Percentiles rank a stretch among this genome's conserved stretches.
These are phyloP conservation scores for Blera fallax DNA, from an alignment of 2,888 invertebrate genomes.

Conservation along the genomic window DNA sequence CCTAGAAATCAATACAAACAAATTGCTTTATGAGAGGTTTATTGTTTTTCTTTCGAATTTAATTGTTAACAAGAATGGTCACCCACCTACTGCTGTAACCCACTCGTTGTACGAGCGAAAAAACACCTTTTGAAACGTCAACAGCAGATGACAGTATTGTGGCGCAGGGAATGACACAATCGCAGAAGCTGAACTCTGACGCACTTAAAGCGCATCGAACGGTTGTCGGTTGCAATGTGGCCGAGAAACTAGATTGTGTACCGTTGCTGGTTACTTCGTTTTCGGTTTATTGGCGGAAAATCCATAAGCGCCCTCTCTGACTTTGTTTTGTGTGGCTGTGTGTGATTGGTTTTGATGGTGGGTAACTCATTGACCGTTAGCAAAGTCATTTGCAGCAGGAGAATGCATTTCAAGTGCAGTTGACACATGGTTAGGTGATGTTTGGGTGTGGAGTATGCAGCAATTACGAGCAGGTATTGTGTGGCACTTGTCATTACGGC, in stretches of 20 bases:
- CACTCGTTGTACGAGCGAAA: background rate
- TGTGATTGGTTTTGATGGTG: constrained; percentile 15
- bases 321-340: background rate
- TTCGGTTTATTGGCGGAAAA: constrained; percentile 23
- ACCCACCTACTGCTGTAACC: background rate
- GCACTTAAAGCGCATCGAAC: background rate
- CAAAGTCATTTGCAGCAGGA: constrained; percentile 25
- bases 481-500: constrained; percentile 17
- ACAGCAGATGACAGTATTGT: constrained; percentile 43
- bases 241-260: constrained; percentile 1
- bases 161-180: constrained; percentile 19
- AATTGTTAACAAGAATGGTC: constrained; percentile 1
- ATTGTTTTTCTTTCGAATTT: background rate
- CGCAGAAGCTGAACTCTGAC: background rate
- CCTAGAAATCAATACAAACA: constrained; percentile 25
- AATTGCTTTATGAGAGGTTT: background rate
- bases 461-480: background rate
- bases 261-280: background rate
- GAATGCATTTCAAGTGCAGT: constrained; percentile 41
- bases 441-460: background rate
- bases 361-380: constrained; percentile 54
- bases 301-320: constrained; percentile 1
- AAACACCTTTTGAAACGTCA: constrained; percentile 30
- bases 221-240: constrained; percentile 7
- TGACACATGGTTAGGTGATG: constrained; percentile 25